phyloP scores from a whole-genome alignment of 2,797 vertebrate species.

The Gastrophryne carolinensis region DNA sequence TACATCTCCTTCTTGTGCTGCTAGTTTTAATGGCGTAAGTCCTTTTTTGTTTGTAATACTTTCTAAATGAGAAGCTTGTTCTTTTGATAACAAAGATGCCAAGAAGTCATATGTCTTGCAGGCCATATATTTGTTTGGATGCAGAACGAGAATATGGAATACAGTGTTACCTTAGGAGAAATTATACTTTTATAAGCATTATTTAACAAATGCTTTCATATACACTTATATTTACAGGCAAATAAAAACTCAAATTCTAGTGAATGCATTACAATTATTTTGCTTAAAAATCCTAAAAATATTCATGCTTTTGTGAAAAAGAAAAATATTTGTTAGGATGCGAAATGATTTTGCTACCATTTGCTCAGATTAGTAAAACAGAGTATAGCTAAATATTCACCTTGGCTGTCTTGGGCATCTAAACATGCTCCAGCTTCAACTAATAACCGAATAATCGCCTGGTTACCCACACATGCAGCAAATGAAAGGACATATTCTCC shows the following conservation, averaged over 20 bases:
- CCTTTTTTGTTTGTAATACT: constrained; percentile 38
- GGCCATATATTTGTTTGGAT: constrained; percentile 2
- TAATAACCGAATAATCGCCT: constrained; percentile 26
- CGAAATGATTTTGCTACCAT: too few relatives aligned
- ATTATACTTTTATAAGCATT: not conserved
- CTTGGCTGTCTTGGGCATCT: constrained; percentile 12
- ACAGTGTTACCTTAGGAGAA: constrained; percentile 5
- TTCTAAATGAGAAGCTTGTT: constrained; percentile 23
- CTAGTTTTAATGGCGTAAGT: constrained; percentile 37
- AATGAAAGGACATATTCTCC: constrained; percentile 47
- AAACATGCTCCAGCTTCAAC: constrained; percentile 33
- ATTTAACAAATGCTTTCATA: not conserved
- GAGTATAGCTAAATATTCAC: constrained; percentile 3
- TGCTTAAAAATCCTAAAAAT: too few relatives aligned
- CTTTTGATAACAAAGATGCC: constrained; percentile 6
- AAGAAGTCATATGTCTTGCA: constrained; percentile 35
- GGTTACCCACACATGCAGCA: constrained; percentile 8
- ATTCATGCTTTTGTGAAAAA: too few relatives aligned
- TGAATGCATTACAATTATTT: too few relatives aligned
- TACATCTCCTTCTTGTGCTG: constrained; percentile 16
- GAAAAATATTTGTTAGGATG: too few relatives aligned
- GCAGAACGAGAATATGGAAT: constrained; percentile 33
- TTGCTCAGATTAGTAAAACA: too few relatives aligned
- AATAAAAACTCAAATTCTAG: too few relatives aligned
- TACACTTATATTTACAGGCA: too few relatives aligned